A percentile compares a stretch with the other conserved stretches of the same genome.
Evolutionary conservation across 2,888 invertebrate species (phyloP).

Genomic region (Trichopria drosophilae): DNA sequence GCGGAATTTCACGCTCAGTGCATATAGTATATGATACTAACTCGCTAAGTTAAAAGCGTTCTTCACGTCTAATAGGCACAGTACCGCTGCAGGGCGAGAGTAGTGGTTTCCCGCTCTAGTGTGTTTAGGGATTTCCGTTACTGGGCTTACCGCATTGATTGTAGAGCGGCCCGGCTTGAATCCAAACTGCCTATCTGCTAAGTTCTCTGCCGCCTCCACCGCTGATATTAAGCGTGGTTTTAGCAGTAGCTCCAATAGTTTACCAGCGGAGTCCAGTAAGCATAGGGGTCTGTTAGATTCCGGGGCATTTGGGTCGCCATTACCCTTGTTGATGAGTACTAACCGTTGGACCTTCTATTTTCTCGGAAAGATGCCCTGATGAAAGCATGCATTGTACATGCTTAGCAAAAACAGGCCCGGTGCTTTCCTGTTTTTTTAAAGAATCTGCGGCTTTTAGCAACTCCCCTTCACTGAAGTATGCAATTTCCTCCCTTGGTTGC

Average conservation of each 20-base stretch:
- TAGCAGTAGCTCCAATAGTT: not conserved
- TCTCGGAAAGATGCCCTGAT: no score
- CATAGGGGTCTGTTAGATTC: not conserved
- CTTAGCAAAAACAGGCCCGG: conserved; percentile 13
- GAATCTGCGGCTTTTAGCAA: not conserved
- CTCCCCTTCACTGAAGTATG: not conserved
- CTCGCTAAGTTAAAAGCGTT: conserved; percentile 32
- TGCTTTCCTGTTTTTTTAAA: conserved; percentile 23
- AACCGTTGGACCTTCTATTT: conserved; percentile 3
- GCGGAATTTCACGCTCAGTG: conserved; percentile 14
- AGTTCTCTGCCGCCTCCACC: no score
- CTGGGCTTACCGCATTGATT: conserved; percentile 21
- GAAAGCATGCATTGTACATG: not conserved
- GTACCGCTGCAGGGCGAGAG: conserved; percentile 19
- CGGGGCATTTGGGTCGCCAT: no score
- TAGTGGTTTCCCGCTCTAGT: conserved; percentile 10
- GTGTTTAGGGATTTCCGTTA: conserved; percentile 16
- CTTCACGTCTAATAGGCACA: conserved; percentile 28
- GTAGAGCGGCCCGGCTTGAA: conserved; percentile 32
- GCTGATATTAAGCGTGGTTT: not conserved
- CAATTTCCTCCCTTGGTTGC: not conserved
- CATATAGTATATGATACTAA: conserved; percentile 26
- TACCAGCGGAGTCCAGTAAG: conserved; percentile 7
- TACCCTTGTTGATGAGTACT: conserved; percentile 12
- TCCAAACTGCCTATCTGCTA: no score